Evolutionary conservation across 1,140 invertebrate genomes (phyloP).

Genomic region (Ganaspis sp.): DNA sequence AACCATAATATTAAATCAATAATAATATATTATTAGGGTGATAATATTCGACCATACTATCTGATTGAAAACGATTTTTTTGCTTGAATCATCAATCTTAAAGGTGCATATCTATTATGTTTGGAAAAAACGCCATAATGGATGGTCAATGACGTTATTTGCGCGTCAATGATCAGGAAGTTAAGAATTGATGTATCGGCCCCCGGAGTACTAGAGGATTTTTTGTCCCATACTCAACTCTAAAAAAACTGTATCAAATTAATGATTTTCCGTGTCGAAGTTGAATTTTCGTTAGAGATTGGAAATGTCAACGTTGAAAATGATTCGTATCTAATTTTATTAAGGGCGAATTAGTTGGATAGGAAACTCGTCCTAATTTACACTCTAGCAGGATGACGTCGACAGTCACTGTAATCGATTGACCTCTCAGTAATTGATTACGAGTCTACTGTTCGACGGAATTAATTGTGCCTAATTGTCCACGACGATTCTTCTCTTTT

Average conservation of each 20-base stretch:
- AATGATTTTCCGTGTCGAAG: neutral
- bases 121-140: constrained; percentile 46
- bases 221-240: neutral
- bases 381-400: constrained; percentile 20
- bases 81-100: constrained; percentile 14
- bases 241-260: constrained; percentile 3
- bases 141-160: constrained; percentile 61
- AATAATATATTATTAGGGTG: too few relatives aligned
- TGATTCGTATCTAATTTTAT: constrained; percentile 38
- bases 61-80: neutral
- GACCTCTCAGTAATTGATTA: constrained; percentile 31
- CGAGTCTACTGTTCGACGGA: constrained; percentile 1
- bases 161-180: constrained; percentile 53
- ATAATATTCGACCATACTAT: neutral
- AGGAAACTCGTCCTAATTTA: constrained; percentile 31
- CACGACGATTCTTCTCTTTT: neutral
- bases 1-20: too few relatives aligned
- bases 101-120: neutral
- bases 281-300: too few relatives aligned
- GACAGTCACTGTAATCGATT: constrained; percentile 19
- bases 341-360: constrained; percentile 41
- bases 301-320: neutral
- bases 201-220: constrained; percentile 24
- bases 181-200: constrained; percentile 57
- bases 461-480: constrained; percentile 34